Conservation (phyloP, 1,140 invertebrate genomes). For the Drosophila busckii region DNA sequence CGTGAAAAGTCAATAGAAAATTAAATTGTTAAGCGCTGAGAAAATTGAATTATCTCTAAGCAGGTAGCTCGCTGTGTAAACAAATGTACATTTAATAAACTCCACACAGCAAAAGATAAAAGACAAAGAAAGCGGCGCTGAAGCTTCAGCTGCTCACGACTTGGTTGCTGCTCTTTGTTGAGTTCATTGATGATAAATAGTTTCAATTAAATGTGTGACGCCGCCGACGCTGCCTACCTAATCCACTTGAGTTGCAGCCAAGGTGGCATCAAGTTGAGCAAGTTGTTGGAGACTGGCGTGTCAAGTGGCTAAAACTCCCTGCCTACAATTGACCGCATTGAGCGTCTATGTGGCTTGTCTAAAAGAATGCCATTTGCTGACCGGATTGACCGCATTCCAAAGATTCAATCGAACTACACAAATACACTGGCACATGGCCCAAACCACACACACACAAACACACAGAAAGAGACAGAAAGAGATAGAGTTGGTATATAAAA, state of each 20-base stretch:
- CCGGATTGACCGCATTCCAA: constrained; percentile 75
- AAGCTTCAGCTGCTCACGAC: no score
- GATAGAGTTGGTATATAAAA: constrained; percentile 42
- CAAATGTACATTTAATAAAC: no score
- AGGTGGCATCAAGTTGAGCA: background rate
- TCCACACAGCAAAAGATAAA: constrained; percentile 1
- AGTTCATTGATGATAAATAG: constrained; percentile 20
- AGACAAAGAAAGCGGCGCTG: no score
- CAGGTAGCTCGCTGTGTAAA: no score
- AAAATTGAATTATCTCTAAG: background rate
- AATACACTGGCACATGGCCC: constrained; percentile 14
- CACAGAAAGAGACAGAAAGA: constrained; percentile 11
- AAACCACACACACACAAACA: constrained; percentile 11
- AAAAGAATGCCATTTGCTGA: constrained; percentile 66
- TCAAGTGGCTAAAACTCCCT: constrained; percentile 48
- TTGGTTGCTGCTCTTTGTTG: background rate
- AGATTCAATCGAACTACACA: constrained; percentile 58
- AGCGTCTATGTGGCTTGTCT: constrained; percentile 41
- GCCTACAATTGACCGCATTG: constrained; percentile 37
- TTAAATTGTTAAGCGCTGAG: constrained; percentile 4
- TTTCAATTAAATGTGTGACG: constrained; percentile 24
- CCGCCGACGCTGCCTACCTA: background rate
- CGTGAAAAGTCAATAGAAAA: constrained; percentile 27
- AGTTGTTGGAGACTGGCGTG: constrained; percentile 20
- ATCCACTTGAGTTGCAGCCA: background rate